Base-by-base conservation (phyloP, 1,140 invertebrate species). In the Leguminivora glycinivorella region DNA sequence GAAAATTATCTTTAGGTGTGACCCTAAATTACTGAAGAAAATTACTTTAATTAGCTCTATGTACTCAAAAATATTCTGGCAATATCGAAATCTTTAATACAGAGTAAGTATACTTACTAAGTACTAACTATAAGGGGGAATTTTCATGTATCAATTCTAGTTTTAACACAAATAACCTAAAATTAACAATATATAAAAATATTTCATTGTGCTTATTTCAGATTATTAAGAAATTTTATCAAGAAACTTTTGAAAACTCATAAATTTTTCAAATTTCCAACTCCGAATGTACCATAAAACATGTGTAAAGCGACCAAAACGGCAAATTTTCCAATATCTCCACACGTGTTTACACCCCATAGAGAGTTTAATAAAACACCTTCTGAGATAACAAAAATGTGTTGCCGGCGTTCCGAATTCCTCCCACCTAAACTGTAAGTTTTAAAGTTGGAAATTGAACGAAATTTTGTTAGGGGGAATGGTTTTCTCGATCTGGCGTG, bases 311-410 rank as follows among this genome's bases (percentile, higher is more conserved):
- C 58, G n/a, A 63, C 58, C 29, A 29, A 63, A 6, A 29, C 58
- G 29, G 58, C 58, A 31, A 63, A 63, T 63, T 63, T 31, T 26
- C 58, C 58, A 63, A 63, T 63, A 63, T 63, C 58, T 14, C 25
- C 29, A 29, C 58, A 63, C 58, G 26, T 63, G 58, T 63, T 63
- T 63, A 63, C 26, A 63, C 58, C 58, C 58, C 58, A 63, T 34
- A 29, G 25, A 29, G 29, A 63, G 34, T 63, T 63, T 63, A 63
- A 63, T 63, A 63, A 63, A 63, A 29, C 58, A 63, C 58, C 58
- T 63, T 63, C 58, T 5, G n/a, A 63, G n/a, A 63, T 63, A 14
- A 26, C 26, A 63, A 17, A 29, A 3, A 4, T 34, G 5, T 63
- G 6, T 7, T 63, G n/a, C 58, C 17, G 58, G 1, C 29, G 14